These are phyloP conservation scores for Mormyrus hasselquistii DNA, from an alignment of 2,797 vertebrate genomes.

Conservation along the genomic window DNA sequence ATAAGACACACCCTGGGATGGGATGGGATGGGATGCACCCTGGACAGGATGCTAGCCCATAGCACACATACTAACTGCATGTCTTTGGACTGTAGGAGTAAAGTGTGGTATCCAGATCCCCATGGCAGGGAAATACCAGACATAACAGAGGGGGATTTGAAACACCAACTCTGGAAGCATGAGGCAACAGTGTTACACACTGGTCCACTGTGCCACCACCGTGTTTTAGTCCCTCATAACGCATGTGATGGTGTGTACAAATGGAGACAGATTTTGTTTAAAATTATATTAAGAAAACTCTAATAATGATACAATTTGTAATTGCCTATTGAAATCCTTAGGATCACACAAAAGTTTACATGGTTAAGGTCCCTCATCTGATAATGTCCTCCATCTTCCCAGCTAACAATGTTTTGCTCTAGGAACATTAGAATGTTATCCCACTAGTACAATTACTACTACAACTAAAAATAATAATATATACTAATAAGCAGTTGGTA, in stretches of 20 bases:
- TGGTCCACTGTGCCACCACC: neutral
- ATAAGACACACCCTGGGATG: neutral
- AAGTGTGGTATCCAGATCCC: neutral
- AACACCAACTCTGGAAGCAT: neutral
- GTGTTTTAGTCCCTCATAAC: neutral
- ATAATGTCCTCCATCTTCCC: neutral
- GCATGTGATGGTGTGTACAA: neutral
- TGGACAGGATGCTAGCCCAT: neutral
- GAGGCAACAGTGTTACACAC: neutral
- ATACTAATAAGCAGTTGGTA: neutral
- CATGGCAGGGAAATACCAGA: neutral
- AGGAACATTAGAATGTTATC: neutral
- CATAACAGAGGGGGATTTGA: neutral
- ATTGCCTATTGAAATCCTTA: neutral
- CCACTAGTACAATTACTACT: neutral
- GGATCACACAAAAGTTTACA: neutral
- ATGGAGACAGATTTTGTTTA: neutral
- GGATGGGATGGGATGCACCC: neutral
- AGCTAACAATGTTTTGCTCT: neutral
- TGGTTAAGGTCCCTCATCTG: neutral
- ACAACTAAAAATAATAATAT: neutral
- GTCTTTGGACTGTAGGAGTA: neutral
- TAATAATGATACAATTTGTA: neutral
- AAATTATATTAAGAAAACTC: neutral
- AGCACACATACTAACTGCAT: neutral